phyloP scores from a whole-genome alignment of 2,113 vertebrate species.

The Terrapene triunguis region DNA sequence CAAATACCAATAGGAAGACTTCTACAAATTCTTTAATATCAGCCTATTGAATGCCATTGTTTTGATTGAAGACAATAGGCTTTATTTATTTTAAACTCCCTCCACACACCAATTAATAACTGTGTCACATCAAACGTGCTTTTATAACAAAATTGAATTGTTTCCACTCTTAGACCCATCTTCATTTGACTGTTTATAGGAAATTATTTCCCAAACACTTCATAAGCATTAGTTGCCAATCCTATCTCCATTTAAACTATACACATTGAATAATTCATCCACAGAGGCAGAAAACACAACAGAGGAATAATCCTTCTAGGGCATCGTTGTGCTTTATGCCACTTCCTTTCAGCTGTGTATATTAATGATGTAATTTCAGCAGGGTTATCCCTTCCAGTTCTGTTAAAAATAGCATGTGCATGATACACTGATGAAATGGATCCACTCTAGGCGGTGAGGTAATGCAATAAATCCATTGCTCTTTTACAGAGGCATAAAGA shows the following conservation, averaged over 20 bases:
- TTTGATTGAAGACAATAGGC: neutral
- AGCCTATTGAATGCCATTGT: neutral
- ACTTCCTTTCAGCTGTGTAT: conserved; percentile 66
- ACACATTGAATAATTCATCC: neutral
- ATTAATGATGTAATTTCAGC: conserved; percentile 79
- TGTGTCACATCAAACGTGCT: neutral
- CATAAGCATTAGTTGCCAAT: neutral
- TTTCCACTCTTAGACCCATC: neutral
- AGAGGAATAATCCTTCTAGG: neutral
- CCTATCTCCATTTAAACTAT: neutral
- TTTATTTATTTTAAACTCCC: neutral
- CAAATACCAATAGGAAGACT: neutral
- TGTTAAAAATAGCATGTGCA: conserved; percentile 71
- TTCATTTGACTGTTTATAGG: neutral
- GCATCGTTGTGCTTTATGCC: conserved; percentile 10
- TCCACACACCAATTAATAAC: neutral
- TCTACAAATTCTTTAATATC: neutral
- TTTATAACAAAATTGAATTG: neutral
- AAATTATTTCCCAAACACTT: neutral
- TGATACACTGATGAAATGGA: conserved; percentile 77
- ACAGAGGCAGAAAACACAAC: neutral
- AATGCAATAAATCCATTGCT: conserved; percentile 45
- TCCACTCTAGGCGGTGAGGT: conserved; percentile 73
- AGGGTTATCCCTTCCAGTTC: conserved; percentile 66
- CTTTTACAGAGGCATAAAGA: conserved; percentile 28